Base-by-base conservation (phyloP, 2,888 invertebrate species). In the Andricus quercusramuli region DNA sequence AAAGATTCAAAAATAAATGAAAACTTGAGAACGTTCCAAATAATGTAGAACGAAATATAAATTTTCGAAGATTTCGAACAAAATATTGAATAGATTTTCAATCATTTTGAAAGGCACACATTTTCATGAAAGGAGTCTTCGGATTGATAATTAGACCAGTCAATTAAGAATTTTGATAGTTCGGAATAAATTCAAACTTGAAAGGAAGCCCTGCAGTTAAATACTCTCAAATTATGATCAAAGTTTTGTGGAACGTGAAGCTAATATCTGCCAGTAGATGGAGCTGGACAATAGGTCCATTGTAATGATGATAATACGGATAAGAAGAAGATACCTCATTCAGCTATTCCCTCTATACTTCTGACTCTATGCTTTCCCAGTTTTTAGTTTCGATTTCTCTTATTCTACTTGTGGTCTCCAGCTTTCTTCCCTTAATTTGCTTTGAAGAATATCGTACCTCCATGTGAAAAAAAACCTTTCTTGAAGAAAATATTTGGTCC, bases 201-300 rank as follows among this genome's bases (percentile, higher is more conserved):
- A 13, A 5, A 51, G 47, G 37, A 70, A 74, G 74, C 64, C 41
- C 37, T 62, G 77, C 77, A 77, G 62, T 65, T 62, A 64, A 77
- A 77, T 64, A 77, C 62, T 41, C 77, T 44, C 13, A 47, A 64
- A 77, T 77, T 77, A 77, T 65, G 29, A 44, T 41, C 64, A 11
- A 65, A 77, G 62, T 77, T 77, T 77, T 62, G 62, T 25, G 44
- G 47, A 77, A 65, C 41, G 41, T 64, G 62, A 44, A 64, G 77
- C 64, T 62, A 77, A 77, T 65, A 62, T 77, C 62, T 77, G 77
- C 77, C 64, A 77, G 41, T 65, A 25, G 77, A 37, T 77, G 77
- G 47, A 65, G 62, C 64, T 65, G 25, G 47, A 77, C 77, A 77
- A 77, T 62, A 6, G 77, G 22, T 17, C 64, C 13, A 62, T 77